Base-by-base conservation (phyloP, 2,113 vertebrate species). In the Indicator maculatus region DNA sequence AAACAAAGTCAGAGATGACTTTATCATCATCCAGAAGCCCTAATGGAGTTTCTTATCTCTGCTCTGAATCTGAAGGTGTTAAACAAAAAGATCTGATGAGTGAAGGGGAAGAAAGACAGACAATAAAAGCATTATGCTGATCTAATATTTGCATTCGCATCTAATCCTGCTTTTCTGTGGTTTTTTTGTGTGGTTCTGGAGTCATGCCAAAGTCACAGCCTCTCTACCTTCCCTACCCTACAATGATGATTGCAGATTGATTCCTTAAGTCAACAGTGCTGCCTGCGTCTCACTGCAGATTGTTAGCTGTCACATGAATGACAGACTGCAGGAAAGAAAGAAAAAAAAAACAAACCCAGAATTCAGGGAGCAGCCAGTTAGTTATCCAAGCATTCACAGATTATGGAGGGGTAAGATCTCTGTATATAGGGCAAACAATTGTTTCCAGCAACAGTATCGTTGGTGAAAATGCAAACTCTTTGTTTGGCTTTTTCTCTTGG, bases 221-320 rank as follows among this genome's bases (percentile, higher is more conserved):
- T 30, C 75, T 89, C 87, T 65, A 30, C 52, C 28, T 91, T 71
- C 44, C 31, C 72, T 33, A 66, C 56, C 33, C 72, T 27, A 38
- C 58, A 65, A 38, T 0, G 5, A 27, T 19, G 75, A 75, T 9
- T 12, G 15, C 24, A 78, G 61, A 81, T 33, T 69, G 73, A 90
- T 75, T 90, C 55, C 44, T 39, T 12, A 83, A 60, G 65, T 63
- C 77, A 92, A 78, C 63, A 90, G 63, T 50, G 50, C 74, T 45
- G 63, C 70, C 67, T 78, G 66, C 30, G 41, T 83, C 79, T 86
- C 0, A 0, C 61, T 78, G 53, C 50, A 83, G 44, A 94, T 36
- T 95, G 78, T 67, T 59, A 93, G 90, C 60, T 78, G 53, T 81
- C 89, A 83, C 64, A 61, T 24, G 27, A 89, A 79, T 86, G 79